Evolutionary conservation across 1,140 invertebrate species (phyloP), one percentile per base, ranked within the genome.

Genomic region (Leptinotarsa defecta): DNA sequence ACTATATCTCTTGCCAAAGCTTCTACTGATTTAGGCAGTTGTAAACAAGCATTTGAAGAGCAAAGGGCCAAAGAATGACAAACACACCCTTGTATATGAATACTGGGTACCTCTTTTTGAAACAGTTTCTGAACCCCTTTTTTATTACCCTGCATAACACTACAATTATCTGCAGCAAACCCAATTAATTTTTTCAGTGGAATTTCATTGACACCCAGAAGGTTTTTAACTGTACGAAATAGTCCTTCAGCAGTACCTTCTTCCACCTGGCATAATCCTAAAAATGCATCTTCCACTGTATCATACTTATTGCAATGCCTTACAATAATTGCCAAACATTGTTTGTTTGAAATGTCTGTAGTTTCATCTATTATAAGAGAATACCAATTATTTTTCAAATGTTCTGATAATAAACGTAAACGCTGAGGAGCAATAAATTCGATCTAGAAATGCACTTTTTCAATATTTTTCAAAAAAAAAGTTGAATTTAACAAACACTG

Each of bases 291-390:
- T 34, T 67, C 17, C 27, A 69, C 34, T 24, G 13, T 62, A 27
- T 65, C 17, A n/a, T 48, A 57, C 34, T 19, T 72, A 64, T 72
- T 57, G 13, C 43, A 48, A 52, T 48, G 71, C 5, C 74, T 17
- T 62, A 48, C 52, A 24, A 74, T 68, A 15, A 74, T 24, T 48
- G 74, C 74, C 43, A 76, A 62, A 68, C 69, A 76, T 72, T 76
- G 71, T 76, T 64, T 71, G 5, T 34, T 52, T 3, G 74, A 71
- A 13, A 75, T 67, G 34, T 75, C 74, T 34, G 74, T 72, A 13
- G 74, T 75, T 75, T 75, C 74, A 71, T 75, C 74, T 27, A 75
- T 48, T n/a, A 72, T 64, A 34, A 72, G 57, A 6, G 71, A 73
- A 65, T 64, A 73, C 24, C 61, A 64, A 13, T 15, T 17, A n/a